phyloP scores from a whole-genome alignment of 2,888 invertebrate species.

The Cephus nigrinus region DNA sequence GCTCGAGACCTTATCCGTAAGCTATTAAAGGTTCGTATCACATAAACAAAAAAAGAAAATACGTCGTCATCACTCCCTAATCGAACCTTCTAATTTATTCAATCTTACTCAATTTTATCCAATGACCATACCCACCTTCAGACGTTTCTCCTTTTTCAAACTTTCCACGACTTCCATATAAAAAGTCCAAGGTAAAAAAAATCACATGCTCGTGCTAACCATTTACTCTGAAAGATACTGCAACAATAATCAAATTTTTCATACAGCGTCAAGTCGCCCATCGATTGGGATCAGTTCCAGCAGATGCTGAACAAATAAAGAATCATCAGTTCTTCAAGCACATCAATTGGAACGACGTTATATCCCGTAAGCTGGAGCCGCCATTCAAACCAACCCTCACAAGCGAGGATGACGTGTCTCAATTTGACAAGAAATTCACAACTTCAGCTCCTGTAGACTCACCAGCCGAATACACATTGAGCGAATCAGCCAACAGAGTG shows the following conservation, averaged over 20 bases:
- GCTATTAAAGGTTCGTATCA: constrained; percentile 80
- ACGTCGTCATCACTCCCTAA: background rate
- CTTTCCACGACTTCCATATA: background rate
- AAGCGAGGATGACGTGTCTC: constrained; percentile 95
- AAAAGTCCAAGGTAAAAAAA: background rate
- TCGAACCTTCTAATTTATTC: background rate
- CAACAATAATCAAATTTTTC: background rate
- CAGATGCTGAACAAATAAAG: constrained; percentile 89
- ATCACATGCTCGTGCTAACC: background rate
- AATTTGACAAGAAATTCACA: constrained; percentile 98
- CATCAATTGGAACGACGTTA: constrained; percentile 94
- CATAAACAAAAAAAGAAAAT: background rate
- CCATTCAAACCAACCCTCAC: constrained; percentile 95
- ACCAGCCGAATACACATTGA: constrained; percentile 92
- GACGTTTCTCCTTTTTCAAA: background rate
- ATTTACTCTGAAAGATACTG: background rate
- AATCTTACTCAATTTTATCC: background rate
- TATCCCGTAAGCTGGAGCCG: constrained; percentile 88
- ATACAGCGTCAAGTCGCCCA: constrained; percentile 77
- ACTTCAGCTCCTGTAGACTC: constrained; percentile 97
- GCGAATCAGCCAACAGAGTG: constrained; percentile 96
- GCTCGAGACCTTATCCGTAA: constrained; percentile 94
- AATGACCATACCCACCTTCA: background rate
- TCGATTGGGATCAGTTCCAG: constrained; percentile 85
- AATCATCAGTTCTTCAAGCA: constrained; percentile 94